A percentile compares a stretch with the other conserved stretches of the same genome.
These are phyloP conservation scores for Caenorhabditis zanzibari DNA, from an alignment of 2,888 invertebrate genomes.

Conservation along the genomic window DNA sequence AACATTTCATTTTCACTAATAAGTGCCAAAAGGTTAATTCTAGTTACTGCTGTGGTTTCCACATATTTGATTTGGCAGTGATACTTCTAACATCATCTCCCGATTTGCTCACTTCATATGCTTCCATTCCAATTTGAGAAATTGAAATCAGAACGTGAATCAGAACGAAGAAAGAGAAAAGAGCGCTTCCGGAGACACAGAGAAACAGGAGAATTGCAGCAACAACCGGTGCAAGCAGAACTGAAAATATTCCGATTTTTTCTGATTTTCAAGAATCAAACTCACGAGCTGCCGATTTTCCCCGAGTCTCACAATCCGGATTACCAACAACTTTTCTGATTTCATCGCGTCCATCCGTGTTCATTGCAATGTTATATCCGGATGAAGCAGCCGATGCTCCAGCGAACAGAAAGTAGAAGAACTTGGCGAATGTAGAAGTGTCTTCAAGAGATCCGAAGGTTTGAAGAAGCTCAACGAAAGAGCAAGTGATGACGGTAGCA, in stretches of 20 bases:
- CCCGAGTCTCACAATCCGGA: slow-evolving; percentile 47
- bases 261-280: neutral
- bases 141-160: slow-evolving; percentile 49
- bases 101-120: slow-evolving; percentile 52
- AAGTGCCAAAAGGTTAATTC: too few relatives aligned
- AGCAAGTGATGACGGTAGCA: slow-evolving; percentile 38
- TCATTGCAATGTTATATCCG: slow-evolving; percentile 44
- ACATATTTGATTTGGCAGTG: slow-evolving; percentile 19
- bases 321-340: slow-evolving; percentile 37
- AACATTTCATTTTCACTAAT: slow-evolving; percentile 17
- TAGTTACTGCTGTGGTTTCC: neutral
- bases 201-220: slow-evolving; percentile 51
- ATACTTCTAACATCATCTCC: slow-evolving; percentile 17
- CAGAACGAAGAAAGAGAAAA: slow-evolving; percentile 62
- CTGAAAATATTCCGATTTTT: slow-evolving; percentile 17
- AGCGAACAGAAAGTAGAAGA: slow-evolving; percentile 49
- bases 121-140: slow-evolving; percentile 59
- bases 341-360: slow-evolving; percentile 57
- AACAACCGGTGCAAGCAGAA: slow-evolving; percentile 34
- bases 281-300: slow-evolving; percentile 35
- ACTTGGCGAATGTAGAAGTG: slow-evolving; percentile 33
- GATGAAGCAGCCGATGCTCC: slow-evolving; percentile 31
- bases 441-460: slow-evolving; percentile 51
- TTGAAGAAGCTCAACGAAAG: slow-evolving; percentile 51
- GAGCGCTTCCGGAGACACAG: slow-evolving; percentile 51